Evolutionary conservation across 2,797 vertebrate species (phyloP).

Genomic region (Poeciliopsis presidionis): DNA sequence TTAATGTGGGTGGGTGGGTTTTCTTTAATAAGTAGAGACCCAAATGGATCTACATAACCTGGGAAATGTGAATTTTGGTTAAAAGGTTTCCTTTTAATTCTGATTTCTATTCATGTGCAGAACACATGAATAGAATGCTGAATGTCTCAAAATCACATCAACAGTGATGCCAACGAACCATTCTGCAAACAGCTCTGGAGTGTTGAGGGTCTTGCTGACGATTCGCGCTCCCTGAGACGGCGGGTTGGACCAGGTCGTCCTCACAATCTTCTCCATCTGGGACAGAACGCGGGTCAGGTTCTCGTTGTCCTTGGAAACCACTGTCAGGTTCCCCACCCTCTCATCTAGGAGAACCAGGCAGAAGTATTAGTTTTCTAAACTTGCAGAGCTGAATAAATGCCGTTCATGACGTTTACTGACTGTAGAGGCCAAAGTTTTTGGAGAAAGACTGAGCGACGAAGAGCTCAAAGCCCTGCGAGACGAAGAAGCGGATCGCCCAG

Average conservation of each 20-base stretch:
- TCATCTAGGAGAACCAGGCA: slow-evolving; percentile 82
- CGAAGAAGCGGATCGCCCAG: slow-evolving; percentile 94
- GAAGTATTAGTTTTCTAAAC: neutral
- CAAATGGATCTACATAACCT: too few relatives aligned
- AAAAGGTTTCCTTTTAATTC: too few relatives aligned
- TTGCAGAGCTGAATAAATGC: neutral
- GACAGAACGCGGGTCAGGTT: slow-evolving; percentile 86
- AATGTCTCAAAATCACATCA: neutral
- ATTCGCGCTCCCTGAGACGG: slow-evolving; percentile 93
- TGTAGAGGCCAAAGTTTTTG: slow-evolving; percentile 99
- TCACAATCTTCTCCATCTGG: slow-evolving; percentile 97
- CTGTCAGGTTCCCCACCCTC: slow-evolving; percentile 92
- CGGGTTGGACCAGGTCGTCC: slow-evolving; percentile 96
- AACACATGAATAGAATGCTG: neutral
- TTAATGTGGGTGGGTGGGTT: too few relatives aligned
- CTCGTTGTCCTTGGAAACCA: slow-evolving; percentile 88
- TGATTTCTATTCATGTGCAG: neutral
- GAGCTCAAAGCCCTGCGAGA: slow-evolving; percentile 93
- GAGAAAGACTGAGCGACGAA: slow-evolving; percentile 98
- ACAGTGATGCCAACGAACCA: slow-evolving; percentile 79
- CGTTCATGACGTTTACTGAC: slow-evolving; percentile 80
- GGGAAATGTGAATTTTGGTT: too few relatives aligned
- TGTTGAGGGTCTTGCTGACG: slow-evolving; percentile 88
- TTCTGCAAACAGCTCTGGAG: slow-evolving; percentile 89
- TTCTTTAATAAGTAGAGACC: too few relatives aligned